phyloP scores from a whole-genome alignment of 2,888 invertebrate species.

The Oasisia sp. region DNA sequence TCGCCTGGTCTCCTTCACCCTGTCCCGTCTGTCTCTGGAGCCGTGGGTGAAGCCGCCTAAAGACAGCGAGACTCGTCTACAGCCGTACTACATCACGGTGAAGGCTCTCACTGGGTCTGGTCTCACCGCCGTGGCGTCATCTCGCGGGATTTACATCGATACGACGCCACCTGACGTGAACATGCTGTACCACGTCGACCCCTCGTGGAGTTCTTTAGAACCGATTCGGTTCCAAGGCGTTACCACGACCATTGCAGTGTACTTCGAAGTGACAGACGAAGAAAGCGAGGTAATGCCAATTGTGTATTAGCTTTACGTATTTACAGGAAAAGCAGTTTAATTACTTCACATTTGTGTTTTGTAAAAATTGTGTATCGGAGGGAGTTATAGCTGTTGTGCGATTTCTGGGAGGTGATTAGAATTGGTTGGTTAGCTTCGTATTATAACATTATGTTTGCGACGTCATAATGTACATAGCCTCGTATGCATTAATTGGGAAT shows the following conservation, averaged over 20 bases:
- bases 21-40: not conserved
- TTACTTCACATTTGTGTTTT: no score
- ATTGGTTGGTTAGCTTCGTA: no score
- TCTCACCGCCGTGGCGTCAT: not conserved
- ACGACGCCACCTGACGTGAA: not conserved
- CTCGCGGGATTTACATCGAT: not conserved
- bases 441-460: no score
- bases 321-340: no score
- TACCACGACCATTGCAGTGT: not conserved
- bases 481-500: not conserved
- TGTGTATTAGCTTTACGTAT: not conserved
- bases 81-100: not conserved
- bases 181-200: not conserved
- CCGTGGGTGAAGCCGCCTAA: not conserved
- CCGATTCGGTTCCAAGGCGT: not conserved
- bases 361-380: no score
- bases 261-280: conserved; percentile 5
- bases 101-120: not conserved
- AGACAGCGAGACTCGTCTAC: not conserved
- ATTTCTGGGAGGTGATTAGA: no score
- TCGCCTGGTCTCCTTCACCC: not conserved
- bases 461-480: no score
- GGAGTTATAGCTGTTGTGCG: no score
- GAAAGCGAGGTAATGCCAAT: not conserved
- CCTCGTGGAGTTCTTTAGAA: not conserved